Conservation (phyloP, 2,888 invertebrate species). For the Siphlonurus alternatus region DNA sequence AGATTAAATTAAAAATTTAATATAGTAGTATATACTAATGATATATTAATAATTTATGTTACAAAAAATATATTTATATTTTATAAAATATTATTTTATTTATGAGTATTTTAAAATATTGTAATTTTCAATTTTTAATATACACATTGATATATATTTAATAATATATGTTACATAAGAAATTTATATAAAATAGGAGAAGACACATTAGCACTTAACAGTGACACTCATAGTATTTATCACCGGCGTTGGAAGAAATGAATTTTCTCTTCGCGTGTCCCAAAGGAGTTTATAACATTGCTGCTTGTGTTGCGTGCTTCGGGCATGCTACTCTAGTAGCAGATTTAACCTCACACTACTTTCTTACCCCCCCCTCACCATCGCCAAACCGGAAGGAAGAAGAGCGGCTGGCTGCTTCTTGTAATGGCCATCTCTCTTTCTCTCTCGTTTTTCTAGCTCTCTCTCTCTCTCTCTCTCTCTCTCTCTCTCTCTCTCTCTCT, state of each 20-base stretch:
- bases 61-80: too few relatives aligned
- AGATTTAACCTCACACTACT: background rate
- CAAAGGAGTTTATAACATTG: background rate
- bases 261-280: background rate
- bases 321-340: background rate
- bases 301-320: background rate
- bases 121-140: too few relatives aligned
- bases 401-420: background rate
- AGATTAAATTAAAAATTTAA: too few relatives aligned
- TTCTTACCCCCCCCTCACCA: too few relatives aligned
- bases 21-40: too few relatives aligned
- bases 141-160: background rate
- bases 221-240: background rate
- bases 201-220: background rate
- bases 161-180: background rate
- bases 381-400: background rate
- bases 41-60: too few relatives aligned
- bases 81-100: too few relatives aligned
- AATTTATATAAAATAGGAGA: background rate
- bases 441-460: background rate
- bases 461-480: background rate
- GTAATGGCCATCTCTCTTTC: constrained; percentile 6
- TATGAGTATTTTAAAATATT: too few relatives aligned
- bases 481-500: background rate
- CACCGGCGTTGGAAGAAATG: background rate